Evolutionary conservation across 2,797 vertebrate genomes (phyloP).

Genomic region (Microchirus variegatus): DNA sequence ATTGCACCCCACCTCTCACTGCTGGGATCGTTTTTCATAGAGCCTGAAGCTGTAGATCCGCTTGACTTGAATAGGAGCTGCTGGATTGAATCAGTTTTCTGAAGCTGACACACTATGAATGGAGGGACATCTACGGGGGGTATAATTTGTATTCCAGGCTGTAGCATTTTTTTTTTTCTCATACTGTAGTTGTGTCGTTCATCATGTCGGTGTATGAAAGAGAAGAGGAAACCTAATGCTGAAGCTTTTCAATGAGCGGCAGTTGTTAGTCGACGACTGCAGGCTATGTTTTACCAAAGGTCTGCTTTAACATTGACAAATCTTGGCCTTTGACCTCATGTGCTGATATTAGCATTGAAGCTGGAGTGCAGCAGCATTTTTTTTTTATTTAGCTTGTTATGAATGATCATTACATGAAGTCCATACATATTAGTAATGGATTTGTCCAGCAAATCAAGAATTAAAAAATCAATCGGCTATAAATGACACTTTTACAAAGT

Average conservation of each 20-base stretch:
- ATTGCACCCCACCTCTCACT: slow-evolving; percentile 7
- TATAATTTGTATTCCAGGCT: slow-evolving; percentile 13
- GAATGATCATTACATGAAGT: not conserved
- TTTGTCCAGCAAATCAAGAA: too few species aligned
- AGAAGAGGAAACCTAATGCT: slow-evolving; percentile 26
- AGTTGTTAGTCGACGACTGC: not conserved
- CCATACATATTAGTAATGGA: not conserved
- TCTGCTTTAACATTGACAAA: not conserved
- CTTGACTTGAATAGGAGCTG: slow-evolving; percentile 7
- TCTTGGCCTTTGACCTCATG: slow-evolving; percentile 24
- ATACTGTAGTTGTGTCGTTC: slow-evolving; percentile 14
- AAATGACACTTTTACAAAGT: too few species aligned
- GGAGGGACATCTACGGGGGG: not conserved
- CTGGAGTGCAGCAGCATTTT: slow-evolving; percentile 15
- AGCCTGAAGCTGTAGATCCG: slow-evolving; percentile 17
- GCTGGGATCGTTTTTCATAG: slow-evolving; percentile 6
- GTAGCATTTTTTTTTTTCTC: slow-evolving; percentile 1
- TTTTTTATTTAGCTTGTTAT: slow-evolving; percentile 18
- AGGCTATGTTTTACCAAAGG: slow-evolving; percentile 8
- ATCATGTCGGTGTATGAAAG: slow-evolving; percentile 16
- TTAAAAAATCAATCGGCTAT: too few species aligned
- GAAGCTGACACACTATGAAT: slow-evolving; percentile 1
- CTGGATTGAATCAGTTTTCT: slow-evolving; percentile 9
- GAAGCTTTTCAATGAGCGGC: slow-evolving; percentile 1
- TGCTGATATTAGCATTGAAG: slow-evolving; percentile 10